phyloP scores from a whole-genome alignment of 2,113 vertebrate species.

The Microcebus murinus region DNA sequence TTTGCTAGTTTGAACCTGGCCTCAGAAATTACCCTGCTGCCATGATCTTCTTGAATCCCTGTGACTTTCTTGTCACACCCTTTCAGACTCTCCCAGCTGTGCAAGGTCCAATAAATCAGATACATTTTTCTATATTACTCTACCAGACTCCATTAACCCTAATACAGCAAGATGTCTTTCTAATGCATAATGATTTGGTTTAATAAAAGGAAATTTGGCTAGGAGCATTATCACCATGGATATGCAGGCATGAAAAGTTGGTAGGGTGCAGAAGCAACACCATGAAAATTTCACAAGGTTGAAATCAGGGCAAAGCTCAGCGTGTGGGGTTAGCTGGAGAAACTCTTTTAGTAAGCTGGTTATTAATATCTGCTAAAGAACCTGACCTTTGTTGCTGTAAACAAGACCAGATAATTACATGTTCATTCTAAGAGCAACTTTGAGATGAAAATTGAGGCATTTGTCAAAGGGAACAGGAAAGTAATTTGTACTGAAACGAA shows the following conservation, averaged over 20 bases:
- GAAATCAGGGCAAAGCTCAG: constrained; percentile 74
- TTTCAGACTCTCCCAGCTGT: not conserved
- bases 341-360: constrained; percentile 43
- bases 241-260: constrained; percentile 28
- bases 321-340: constrained; percentile 35
- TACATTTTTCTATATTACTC: not conserved
- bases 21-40: not conserved
- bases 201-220: constrained; percentile 49
- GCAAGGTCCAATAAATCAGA: not conserved
- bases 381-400: constrained; percentile 76
- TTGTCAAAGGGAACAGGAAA: constrained; percentile 64
- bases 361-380: constrained; percentile 75
- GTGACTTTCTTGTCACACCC: not conserved
- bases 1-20: not conserved
- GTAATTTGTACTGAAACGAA: constrained; percentile 65
- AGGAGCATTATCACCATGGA: not conserved
- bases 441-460: constrained; percentile 70
- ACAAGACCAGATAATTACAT: constrained; percentile 75
- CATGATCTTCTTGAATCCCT: not conserved
- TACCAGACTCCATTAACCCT: constrained; percentile 28
- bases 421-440: constrained; percentile 68
- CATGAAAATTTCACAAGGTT: constrained; percentile 53
- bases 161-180: not conserved
- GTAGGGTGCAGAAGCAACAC: not conserved
- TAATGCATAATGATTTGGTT: constrained; percentile 44